Evolutionary conservation across 2,113 vertebrate species (phyloP), one percentile per base, ranked within the genome.

Genomic region (Synodontis membranacea): DNA sequence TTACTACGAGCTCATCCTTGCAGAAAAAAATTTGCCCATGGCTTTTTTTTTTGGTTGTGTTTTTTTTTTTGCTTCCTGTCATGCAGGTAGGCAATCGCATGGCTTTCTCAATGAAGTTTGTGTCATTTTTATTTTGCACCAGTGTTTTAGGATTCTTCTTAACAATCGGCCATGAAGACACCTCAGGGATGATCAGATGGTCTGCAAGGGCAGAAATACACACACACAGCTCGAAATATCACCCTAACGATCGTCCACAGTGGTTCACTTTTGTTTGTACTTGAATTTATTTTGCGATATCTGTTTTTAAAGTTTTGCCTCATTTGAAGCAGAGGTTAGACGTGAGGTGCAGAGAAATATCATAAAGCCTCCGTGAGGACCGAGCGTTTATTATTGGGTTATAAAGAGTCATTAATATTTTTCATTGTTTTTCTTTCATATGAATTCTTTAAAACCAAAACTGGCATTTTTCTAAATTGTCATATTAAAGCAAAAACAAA

Each of bases 161-260:
- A 74, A 74, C 50, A 39, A 52, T 82, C 23, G 37, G 78, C 84
- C 74, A 85, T 64, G 19, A 64, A 56, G 79, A 86, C 85, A 86
- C 80, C 86, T 87, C 86, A 87, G 86, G 86, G 86, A 87, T 83
- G 80, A 87, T 76, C 86, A 75, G 70, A 52, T 52, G 80, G 17
- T 72, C 68, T 75, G 66, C 17, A 58, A 34, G 34, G n/a, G 28
- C 66, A n/a, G 68, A 52, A 34, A 21, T 39, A 5, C 42, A 75
- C 28, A 79, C 39, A 6, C 39, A 7, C 66, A 37, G 76, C 14
- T 66, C 39, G 28, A 25, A n/a, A n/a, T 60, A 31, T 75, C 81
- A 42, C 80, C 70, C 0, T 66, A 39, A 56, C 25, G 64, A 54
- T 78, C 46, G 31, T 87, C 86, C 70, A 7, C 42, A 42, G 80